Base-by-base conservation (phyloP, 1,140 invertebrate species). In the Fopius arisanus region DNA sequence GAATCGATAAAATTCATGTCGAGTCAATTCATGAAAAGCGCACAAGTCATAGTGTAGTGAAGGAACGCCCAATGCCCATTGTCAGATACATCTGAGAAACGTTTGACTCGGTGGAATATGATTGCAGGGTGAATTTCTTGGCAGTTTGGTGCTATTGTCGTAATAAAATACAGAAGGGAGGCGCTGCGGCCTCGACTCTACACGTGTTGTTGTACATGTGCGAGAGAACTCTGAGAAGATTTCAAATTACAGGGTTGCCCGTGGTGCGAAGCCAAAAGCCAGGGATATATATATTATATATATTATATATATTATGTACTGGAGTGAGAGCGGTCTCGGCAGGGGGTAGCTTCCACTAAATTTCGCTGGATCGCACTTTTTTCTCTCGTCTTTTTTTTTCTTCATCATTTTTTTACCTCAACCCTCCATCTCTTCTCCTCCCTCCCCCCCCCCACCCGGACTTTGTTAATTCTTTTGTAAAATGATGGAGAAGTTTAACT, bases 41-140 rank as follows among this genome's bases (percentile, higher is more conserved):
- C 62, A 65, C 62, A 65, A 65, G 62, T 31, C 62, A 16, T 28
- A 29, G 29, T 31, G 29, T 12, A 65, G 29, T 65, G 3, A 48
- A 77, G 80, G 71, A 75, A 79, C 81, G 80, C 79, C 80, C 78
- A 16, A 74, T 67, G 40, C 48, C 54, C 77, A 77, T 81, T 80
- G 79, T 80, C 81, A 75, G 66, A 67, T 31, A 78, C 82, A n/a
- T 65, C 80, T 87, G 87, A 84, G 85, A 87, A 37, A 85, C 82
- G 82, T 82, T 87, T 87, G 84, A 86, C 85, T 85, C 72, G 72
- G 67, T 73, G 29, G 16, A 59, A 31, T 68, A 75, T 87, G 87
- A 88, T 87, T 88, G 87, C 82, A 86, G 87, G 87, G 87, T 87
- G 83, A 87, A 86, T 88, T 83, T 88, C 86, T 83, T 81, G 79